phyloP scores from a whole-genome alignment of 2,888 invertebrate species.

The Andrena marginata region DNA sequence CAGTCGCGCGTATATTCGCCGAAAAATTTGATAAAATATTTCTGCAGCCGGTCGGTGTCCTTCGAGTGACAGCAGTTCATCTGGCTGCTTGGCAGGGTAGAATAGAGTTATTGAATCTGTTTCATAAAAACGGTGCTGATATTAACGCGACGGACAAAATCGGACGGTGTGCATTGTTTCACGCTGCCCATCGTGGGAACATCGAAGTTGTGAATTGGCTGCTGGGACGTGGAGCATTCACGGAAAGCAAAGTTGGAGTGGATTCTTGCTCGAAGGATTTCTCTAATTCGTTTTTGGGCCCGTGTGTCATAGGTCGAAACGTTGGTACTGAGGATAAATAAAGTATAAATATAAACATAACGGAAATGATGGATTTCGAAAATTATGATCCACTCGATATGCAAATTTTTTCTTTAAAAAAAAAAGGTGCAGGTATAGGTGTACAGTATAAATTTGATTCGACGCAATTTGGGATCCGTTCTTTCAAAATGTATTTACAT shows the following conservation, averaged over 20 bases:
- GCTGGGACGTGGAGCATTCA: constrained; percentile 65
- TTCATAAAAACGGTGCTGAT: constrained; percentile 63
- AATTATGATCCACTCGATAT: too few species aligned
- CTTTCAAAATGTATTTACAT: too few species aligned
- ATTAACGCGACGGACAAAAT: constrained; percentile 74
- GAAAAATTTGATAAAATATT: constrained; percentile 38
- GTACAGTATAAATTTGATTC: too few species aligned
- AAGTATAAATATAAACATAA: neutral
- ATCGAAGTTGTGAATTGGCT: constrained; percentile 71
- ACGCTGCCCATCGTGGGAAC: constrained; percentile 79
- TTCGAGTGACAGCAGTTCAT: constrained; percentile 68
- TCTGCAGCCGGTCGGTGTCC: constrained; percentile 52
- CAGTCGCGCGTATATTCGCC: constrained; percentile 53
- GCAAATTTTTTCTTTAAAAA: too few species aligned
- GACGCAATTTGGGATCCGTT: too few species aligned
- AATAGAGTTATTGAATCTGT: constrained; percentile 54
- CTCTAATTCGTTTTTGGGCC: neutral
- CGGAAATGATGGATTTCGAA: too few species aligned
- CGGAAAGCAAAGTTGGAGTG: constrained; percentile 54
- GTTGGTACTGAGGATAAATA: constrained; percentile 41
- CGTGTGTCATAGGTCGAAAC: constrained; percentile 37
- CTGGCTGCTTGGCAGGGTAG: constrained; percentile 73
- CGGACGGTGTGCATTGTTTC: constrained; percentile 80
- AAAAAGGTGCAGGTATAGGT: too few species aligned
- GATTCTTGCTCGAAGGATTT: constrained; percentile 23